Base-by-base conservation (phyloP, 92 coral and sea anemone genomes). In the Chrysogorgia sp. region DNA sequence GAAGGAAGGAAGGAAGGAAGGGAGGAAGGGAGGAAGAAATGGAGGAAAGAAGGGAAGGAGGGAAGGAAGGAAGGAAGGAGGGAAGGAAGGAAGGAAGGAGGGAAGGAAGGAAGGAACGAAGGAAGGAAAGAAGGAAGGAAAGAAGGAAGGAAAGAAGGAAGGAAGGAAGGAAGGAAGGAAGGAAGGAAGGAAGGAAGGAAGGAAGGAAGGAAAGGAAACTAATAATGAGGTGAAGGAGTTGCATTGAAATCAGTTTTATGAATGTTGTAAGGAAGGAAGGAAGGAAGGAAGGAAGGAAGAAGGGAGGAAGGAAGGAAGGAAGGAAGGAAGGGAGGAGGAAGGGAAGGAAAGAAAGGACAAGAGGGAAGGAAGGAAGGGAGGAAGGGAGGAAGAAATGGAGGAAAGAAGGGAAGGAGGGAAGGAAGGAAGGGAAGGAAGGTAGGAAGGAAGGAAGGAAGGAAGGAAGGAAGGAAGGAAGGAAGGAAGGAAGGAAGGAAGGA, bases 101-200 rank as follows among this genome's bases (percentile, higher is more conserved):
- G 50, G 50, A 43, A 43, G 50, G 10, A 43, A 43, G 50, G 50
- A 43, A 43, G 50, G 10, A 43, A 43, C 10, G 50, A 43, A 52
- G 20, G 22, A 52, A 52, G 21, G 59, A 52, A 52, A 23, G 10
- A 52, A 5, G 59, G 59, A 52, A 52, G 7, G 22, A 52, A 52
- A 20, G 59, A 52, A 52, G 20, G 22, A 52, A 52, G 59, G 59
- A 52, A 52, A 20, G 22, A 52, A 52, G 6, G 59, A 52, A 52
- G 59, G 22, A 52, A 52, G 20, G 59, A 52, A 52, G 59, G 26
- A 52, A 52, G 59, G 9, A 23, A 6, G 20, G 7, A 52, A 52
- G 20, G 59, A 23, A 52, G 20, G 22, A 52, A 52, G 59, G 59
- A 17, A 52, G 20, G 43, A 12, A 37, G 43, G 12, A 37, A 37